Evolutionary conservation across 2,888 invertebrate genomes (phyloP).

Genomic region (Apamea monoglypha): DNA sequence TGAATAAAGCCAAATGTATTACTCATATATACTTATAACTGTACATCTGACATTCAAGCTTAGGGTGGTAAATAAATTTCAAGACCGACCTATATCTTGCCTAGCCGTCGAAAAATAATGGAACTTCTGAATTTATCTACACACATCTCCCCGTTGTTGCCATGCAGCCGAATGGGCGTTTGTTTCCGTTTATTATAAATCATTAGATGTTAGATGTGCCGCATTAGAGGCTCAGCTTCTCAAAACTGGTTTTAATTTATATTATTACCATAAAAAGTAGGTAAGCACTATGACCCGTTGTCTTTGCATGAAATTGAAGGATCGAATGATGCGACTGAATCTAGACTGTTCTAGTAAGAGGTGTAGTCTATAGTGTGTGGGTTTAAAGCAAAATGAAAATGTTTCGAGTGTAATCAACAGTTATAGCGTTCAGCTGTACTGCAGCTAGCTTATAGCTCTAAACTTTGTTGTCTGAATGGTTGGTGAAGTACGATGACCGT

Average conservation of each 20-base stretch:
- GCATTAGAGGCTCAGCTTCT: conserved; percentile 53
- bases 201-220: conserved; percentile 62
- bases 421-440: background rate
- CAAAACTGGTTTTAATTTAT: conserved; percentile 59
- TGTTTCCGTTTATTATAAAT: conserved; percentile 70
- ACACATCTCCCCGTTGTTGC: conserved; percentile 45
- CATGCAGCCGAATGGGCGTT: conserved; percentile 56
- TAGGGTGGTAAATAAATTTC: background rate
- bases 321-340: conserved; percentile 11
- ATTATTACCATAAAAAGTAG: conserved; percentile 46
- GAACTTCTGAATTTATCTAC: conserved; percentile 25
- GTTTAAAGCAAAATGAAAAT: background rate
- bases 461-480: background rate
- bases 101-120: background rate
- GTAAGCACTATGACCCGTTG: conserved; percentile 52
- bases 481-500: no score
- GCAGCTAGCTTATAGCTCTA: background rate
- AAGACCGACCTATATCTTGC: no score
- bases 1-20: no score
- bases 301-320: conserved; percentile 26
- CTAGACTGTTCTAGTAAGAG: background rate
- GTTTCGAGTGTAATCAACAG: background rate
- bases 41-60: background rate
- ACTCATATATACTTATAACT: no score
- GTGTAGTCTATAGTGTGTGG: background rate